Evolutionary conservation across 2,797 vertebrate genomes (phyloP), one percentile per base, ranked within the genome.

Genomic region (Malacoctenus gilli): DNA sequence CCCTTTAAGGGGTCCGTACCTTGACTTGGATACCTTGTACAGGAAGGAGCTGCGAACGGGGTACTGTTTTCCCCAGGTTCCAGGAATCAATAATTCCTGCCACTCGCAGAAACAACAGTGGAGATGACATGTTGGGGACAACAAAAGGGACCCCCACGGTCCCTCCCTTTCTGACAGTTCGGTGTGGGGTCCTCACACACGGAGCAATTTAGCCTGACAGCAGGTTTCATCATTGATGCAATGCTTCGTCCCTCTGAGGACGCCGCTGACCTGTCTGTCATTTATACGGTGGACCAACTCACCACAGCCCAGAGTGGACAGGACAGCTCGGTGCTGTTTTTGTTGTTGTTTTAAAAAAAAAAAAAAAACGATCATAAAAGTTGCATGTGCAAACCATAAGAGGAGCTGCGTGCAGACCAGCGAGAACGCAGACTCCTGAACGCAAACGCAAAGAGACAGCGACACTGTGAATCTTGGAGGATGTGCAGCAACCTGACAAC

Each of bases 211-310:
- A 48, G 49, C 65, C 62, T 85, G 85, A 83, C 77, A 77, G 66
- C 60, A 49, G 56, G 52, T 77, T 84, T 83, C 80, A 80, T 82
- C 81, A 80, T 72, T 68, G 76, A 81, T 71, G 79, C 46, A 69
- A 85, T 42, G 61, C 61, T 60, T 63, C 25, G 28, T 60, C 72
- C 66, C 77, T 79, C 53, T 10, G 69, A 82, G 78, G 78, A 81
- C 37, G 25, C 10, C 42, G 15, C 37, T 79, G 85, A 85, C 84
- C 83, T 65, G 72, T 68, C 69, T 78, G 84, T 81, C 82, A 74
- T 59, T 77, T 53, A 50, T 41, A 80, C 22, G 21, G 71, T 49
- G 60, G 72, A 60, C 68, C 37, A 71, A 50, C 79, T 82, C 79
- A 76, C 75, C 85, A 78, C 57, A 79, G 25, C 66, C 23, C 4